Base-by-base conservation (phyloP, 2,888 invertebrate genomes). In the Drosophila acutilabella region DNA sequence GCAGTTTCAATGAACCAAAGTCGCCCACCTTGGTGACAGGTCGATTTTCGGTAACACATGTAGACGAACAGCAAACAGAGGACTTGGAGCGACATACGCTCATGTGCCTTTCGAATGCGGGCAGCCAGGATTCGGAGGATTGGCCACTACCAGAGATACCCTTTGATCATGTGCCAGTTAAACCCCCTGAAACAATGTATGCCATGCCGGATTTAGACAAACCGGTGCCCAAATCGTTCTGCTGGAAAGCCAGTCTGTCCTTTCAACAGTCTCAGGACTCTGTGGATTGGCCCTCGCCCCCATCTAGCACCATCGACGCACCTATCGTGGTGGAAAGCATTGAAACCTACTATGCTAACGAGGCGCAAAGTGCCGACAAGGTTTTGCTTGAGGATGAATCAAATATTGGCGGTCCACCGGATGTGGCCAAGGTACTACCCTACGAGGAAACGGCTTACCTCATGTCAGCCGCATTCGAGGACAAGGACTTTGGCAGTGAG, bases 211-310 rank as follows among this genome's bases (percentile, higher is more conserved):
- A 92, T 60, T 70, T 92, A 30, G 91, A 92, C 72, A 91, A 91
- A 40, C 91, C 92, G 0, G 90, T 91, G 11, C 92, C 93, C 3
- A 93, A 92, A 68, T 89, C 91, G 0, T 92, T 93, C 60, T 92
- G 91, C 68, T 93, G 92, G 93, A 91, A 92, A 65, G 90, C 90
- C 2, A 91, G 91, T 47, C 88, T 91, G 80, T 89, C 92, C 2
- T 91, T 92, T 45, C 92, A 92, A 76, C 92, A 92, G 80, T 94
- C 94, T 11, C 96, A 96, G 90, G 95, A 95, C 76, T 95, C 96
- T 7, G 96, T 96, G 78, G 95, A 96, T 79, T 96, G 96, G 96
- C 96, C 96, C 0, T 96, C 96, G 44, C 95, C 96, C 0, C 96
- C 96, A 8, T 95, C 96, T 0, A 95, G 94, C 68, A 93, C 95